Percentiles rank a stretch among this genome's conserved stretches.
phyloP scores from a whole-genome alignment of 2,888 invertebrate genomes.

The Lepetodrilus schrolli region DNA sequence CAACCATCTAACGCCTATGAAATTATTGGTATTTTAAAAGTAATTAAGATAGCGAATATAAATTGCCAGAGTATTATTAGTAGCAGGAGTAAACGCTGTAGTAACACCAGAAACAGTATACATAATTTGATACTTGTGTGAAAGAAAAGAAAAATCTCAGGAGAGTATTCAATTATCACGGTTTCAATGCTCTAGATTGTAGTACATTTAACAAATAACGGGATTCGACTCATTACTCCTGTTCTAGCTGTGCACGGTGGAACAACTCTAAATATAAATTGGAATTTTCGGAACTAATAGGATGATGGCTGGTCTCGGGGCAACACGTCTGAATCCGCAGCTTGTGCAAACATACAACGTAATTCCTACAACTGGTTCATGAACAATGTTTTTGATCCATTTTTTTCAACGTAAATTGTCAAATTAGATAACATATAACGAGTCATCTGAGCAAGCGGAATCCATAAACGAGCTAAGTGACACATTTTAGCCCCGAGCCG shows the following conservation, averaged over 20 bases:
- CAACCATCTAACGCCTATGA: too few relatives aligned
- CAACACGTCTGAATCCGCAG: neutral
- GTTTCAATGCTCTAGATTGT: neutral
- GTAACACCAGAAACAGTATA: too few relatives aligned
- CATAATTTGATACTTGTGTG: too few relatives aligned
- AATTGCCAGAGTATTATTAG: too few relatives aligned
- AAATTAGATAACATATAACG: constrained; percentile 9
- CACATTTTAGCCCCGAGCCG: constrained; percentile 13
- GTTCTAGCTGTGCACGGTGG: neutral
- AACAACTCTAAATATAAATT: neutral
- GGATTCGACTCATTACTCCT: neutral
- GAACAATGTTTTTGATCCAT: constrained; percentile 2
- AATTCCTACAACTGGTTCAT: neutral
- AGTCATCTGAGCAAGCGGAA: neutral
- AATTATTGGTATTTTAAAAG: too few relatives aligned
- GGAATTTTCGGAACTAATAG: neutral
- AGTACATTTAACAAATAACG: neutral
- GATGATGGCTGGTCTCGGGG: neutral
- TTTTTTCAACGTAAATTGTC: neutral
- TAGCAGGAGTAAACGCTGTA: too few relatives aligned
- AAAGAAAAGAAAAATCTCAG: too few relatives aligned
- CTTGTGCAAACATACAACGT: neutral
- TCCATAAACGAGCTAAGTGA: neutral
- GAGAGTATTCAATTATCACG: constrained; percentile 5
- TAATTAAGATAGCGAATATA: too few relatives aligned